Evolutionary conservation across 2,113 vertebrate genomes (phyloP), one percentile per base, ranked within the genome.

Genomic region (Pavo muticus): DNA sequence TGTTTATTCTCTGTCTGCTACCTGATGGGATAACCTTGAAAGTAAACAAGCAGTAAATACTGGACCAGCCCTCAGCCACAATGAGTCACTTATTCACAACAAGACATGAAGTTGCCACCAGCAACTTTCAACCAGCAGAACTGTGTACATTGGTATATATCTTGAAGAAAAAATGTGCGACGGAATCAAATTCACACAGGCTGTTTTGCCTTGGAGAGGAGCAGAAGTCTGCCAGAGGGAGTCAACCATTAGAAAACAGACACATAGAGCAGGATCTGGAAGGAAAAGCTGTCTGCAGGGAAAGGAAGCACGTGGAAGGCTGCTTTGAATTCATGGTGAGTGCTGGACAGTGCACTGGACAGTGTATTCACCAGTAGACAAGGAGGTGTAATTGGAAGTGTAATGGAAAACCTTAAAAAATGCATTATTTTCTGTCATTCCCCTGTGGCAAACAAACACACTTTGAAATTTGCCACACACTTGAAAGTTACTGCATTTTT

Each of bases 21-120:
- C 32, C 42, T 74, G 57, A 56, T 52, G 60, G 63, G 71, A 70
- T 82, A 88, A 70, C 80, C 88, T 61, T 90, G 63, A 87, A 90
- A 91, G 74, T 91, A 96, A 92, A 78, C 39, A 93, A 87, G 29
- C 50, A 82, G 70, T 73, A 92, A 93, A 93, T 93, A 72, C 2
- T 42, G 60, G 67, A 70, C 42, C 45, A 86, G 45, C 60, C 25
- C 61, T 65, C 44, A 84, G 72, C 42, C 76, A 90, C 81, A 93
- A 59, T 21, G 32, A 89, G 52, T 74, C 56, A 71, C n/a, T 87
- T 94, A 71, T 45, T 88, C 78, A 44, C 5, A 60, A 29, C 25
- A 60, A 85, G 37, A 64, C 48, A 47, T 19, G 16, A 37, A 87
- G 57, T 8, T n/a, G 52, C 45, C 2, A 1, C 47, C 39, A 12